Evolutionary conservation across 1,140 invertebrate species (phyloP).

Genomic region (Leptopilina boulardi): DNA sequence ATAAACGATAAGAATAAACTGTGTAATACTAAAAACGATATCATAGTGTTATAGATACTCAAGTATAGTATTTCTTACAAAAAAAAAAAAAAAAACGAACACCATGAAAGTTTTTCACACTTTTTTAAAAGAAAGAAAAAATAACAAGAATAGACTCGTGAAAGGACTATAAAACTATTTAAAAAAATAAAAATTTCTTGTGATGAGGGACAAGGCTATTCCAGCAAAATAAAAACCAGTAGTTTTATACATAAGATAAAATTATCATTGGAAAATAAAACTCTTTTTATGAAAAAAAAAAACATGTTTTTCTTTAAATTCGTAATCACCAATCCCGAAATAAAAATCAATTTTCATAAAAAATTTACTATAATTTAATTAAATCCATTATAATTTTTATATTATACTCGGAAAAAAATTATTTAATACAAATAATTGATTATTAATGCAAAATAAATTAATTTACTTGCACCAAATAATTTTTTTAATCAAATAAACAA

Average conservation of each 20-base stretch:
- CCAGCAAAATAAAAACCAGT: slow-evolving; percentile 60
- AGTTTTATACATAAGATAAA: slow-evolving; percentile 69
- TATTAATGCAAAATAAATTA: no score
- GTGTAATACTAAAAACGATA: slow-evolving; percentile 62
- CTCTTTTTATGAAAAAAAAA: slow-evolving; percentile 63
- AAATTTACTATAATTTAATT: no score
- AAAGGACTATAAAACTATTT: slow-evolving; percentile 46
- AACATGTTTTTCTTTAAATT: slow-evolving; percentile 20
- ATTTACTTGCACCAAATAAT: no score
- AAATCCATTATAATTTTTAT: no score
- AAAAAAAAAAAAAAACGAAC: slow-evolving; percentile 38
- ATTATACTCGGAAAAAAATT: no score
- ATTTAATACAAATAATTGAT: no score
- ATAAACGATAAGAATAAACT: slow-evolving; percentile 50
- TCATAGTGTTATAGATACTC: slow-evolving; percentile 60
- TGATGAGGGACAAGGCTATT: slow-evolving; percentile 57
- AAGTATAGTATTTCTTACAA: slow-evolving; percentile 55
- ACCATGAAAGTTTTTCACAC: slow-evolving; percentile 42
- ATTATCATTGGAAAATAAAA: slow-evolving; percentile 67
- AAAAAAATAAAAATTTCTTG: slow-evolving; percentile 44
- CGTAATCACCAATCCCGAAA: no score
- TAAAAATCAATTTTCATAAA: no score
- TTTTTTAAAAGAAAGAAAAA: slow-evolving; percentile 47
- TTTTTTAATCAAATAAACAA: no score
- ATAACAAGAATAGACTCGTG: slow-evolving; percentile 45